Evolutionary conservation across 1,140 invertebrate species (phyloP).

Genomic region (Teleopsis dalmanni): DNA sequence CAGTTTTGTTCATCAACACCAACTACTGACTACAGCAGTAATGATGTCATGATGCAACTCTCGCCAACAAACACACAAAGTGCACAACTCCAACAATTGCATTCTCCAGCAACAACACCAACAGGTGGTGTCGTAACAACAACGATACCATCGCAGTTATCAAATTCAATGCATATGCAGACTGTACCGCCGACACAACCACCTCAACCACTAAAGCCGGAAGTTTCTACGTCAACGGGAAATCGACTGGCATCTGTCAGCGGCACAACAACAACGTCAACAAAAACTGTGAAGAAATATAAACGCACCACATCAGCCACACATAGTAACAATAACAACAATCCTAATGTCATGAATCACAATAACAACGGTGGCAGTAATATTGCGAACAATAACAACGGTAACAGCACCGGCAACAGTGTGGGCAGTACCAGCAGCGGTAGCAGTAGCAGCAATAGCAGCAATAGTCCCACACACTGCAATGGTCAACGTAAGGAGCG

Average conservation of each 20-base stretch:
- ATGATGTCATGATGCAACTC: constrained; percentile 36
- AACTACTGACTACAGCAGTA: constrained; percentile 22
- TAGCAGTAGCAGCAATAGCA: constrained; percentile 29
- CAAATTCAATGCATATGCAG: constrained; percentile 23
- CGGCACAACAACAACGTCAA: constrained; percentile 12
- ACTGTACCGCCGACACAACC: constrained; percentile 29
- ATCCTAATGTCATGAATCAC: constrained; percentile 31
- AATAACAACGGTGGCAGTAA: constrained; percentile 20
- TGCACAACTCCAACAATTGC: constrained; percentile 19
- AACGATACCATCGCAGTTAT: constrained; percentile 26
- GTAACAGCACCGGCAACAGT: constrained; percentile 46
- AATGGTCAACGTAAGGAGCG: constrained; percentile 68
- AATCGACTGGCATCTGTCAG: constrained; percentile 13
- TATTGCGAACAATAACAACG: constrained; percentile 40
- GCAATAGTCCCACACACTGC: constrained; percentile 49
- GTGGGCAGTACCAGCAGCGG: constrained; percentile 38
- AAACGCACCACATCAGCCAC: constrained; percentile 39
- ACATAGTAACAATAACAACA: constrained; percentile 25
- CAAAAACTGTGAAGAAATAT: constrained; percentile 46
- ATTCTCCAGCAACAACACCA: constrained; percentile 48
- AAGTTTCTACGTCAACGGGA: constrained; percentile 26
- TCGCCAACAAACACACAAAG: constrained; percentile 42
- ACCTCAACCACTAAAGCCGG: constrained; percentile 32
- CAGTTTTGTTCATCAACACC: constrained; percentile 52
- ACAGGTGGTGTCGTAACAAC: constrained; percentile 48